Base-by-base conservation (phyloP, 2,113 vertebrate species). In the Rhabdomys dilectus region DNA sequence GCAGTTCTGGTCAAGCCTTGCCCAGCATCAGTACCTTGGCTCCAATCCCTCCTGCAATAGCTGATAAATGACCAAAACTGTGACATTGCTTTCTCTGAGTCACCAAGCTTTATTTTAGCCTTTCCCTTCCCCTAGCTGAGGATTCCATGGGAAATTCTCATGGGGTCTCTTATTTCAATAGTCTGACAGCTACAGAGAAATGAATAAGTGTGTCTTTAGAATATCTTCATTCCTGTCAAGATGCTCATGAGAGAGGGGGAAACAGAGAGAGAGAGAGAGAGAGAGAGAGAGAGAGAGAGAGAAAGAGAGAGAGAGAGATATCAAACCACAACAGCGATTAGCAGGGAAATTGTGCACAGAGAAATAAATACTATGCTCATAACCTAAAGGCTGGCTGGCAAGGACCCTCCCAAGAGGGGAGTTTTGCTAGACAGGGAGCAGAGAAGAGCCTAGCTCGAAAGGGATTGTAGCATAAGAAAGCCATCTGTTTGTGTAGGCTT, bases 321-420 rank as follows among this genome's bases (percentile, higher is more conserved):
- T 88, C n/a, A 80, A 51, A 51, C 48, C 42, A 86, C 45, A 85
- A n/a, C 13, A 29, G 10, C 48, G 56, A 72, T 45, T 58, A 42
- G n/a, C 66, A 81, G 21, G 39, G 80, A n/a, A 60, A 26, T 17
- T n/a, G 17, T 29, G 1, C 29, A 45, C 19, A 42, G 72, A 89
- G 76, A 80, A 66, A 21, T 62, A 60, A 95, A 85, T 72, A 22
- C 39, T 89, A 81, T 58, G 68, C 75, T 95, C 45, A 94, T 94
- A 51, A 85, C 64, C 88, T 80, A 62, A 72, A 62, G 36, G 78
- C 56, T 60, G 76, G 2, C 45, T 60, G 75, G 1, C 45, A 66
- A 42, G 62, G 29, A 62, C 34, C 31, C 72, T 95, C 73, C 70
- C 2, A 70, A 75, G 75, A 88, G 51, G 88, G 78, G 58, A 86